Conservation (phyloP, 2,113 vertebrate genomes). For the Clupea harengus region DNA sequence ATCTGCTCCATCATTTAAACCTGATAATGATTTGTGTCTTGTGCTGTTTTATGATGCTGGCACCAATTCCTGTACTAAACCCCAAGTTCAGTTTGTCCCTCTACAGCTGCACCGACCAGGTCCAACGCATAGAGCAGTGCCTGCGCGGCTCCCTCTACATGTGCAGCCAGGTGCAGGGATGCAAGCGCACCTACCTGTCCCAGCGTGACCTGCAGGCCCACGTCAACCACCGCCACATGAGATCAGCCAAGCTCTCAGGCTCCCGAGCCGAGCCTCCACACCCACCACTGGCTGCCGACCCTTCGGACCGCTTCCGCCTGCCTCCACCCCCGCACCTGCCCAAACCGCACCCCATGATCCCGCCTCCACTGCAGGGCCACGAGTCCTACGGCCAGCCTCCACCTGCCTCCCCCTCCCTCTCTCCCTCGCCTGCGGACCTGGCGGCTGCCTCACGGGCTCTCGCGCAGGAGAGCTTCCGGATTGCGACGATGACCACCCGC, state of each 20-base stretch:
- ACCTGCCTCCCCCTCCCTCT: conserved; percentile 64
- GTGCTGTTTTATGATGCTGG: neutral
- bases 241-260: conserved; percentile 81
- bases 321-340: conserved; percentile 81
- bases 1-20: neutral
- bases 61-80: conserved; percentile 47
- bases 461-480: conserved; percentile 93
- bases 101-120: conserved; percentile 89
- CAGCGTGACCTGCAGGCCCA: conserved; percentile 97
- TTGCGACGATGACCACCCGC: conserved; percentile 84
- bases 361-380: conserved; percentile 81
- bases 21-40: neutral
- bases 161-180: conserved; percentile 95
- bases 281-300: conserved; percentile 74
- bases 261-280: conserved; percentile 83
- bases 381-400: conserved; percentile 88
- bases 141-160: conserved; percentile 94
- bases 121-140: conserved; percentile 97
- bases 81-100: conserved; percentile 64
- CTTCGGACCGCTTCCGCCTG: conserved; percentile 89
- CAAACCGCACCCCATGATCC: conserved; percentile 89
- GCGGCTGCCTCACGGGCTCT: conserved; percentile 72
- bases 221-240: conserved; percentile 96
- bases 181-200: conserved; percentile 97
- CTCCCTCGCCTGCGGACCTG: conserved; percentile 73